phyloP scores from a whole-genome alignment of 2,797 vertebrate species.

The Cygnus olor region DNA sequence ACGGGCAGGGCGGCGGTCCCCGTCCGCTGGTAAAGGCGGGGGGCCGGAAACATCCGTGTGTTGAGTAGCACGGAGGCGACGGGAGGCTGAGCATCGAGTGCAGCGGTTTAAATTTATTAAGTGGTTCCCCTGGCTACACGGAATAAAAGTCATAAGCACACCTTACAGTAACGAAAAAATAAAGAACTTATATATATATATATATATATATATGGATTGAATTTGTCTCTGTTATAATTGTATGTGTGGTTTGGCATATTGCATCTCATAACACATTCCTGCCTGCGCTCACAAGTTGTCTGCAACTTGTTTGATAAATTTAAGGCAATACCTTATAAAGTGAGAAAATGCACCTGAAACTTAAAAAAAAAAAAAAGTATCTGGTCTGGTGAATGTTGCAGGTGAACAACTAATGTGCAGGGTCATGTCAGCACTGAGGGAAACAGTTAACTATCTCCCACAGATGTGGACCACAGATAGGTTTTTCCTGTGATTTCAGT shows the following conservation, averaged over 20 bases:
- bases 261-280: not conserved
- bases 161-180: not conserved
- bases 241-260: rapidly evolving
- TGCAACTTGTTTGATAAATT: not conserved
- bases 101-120: rapidly evolving
- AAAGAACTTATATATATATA: not conserved
- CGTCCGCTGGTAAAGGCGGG: too few relatives aligned
- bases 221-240: not conserved
- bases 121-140: rapidly evolving
- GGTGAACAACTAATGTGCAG: not conserved
- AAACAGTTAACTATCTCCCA: rapidly evolving
- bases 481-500: not conserved
- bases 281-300: not conserved
- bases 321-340: rapidly evolving
- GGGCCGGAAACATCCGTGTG: not conserved
- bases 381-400: not conserved
- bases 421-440: not conserved
- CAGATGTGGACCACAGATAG: rapidly evolving
- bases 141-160: rapidly evolving
- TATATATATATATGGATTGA: rapidly evolving
- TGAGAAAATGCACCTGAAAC: too few relatives aligned
- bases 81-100: not conserved
- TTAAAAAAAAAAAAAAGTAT: not conserved
- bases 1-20: not conserved
- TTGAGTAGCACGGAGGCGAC: not conserved